These are phyloP conservation scores for Proisotoma minuta DNA, from an alignment of 2,888 invertebrate species.

Conservation along the genomic window DNA sequence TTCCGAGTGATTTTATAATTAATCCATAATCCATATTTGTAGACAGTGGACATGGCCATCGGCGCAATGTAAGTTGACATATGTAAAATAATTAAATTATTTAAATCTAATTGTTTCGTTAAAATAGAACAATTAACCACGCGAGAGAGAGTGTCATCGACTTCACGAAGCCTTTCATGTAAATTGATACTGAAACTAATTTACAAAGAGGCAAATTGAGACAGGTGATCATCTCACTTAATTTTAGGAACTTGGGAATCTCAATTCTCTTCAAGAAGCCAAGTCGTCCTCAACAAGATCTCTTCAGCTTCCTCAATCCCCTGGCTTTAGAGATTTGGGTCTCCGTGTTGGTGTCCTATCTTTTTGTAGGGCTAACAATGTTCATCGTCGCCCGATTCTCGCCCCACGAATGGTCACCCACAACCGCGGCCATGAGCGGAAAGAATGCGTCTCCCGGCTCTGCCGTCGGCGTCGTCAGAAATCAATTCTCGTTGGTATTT, in stretches of 20 bases:
- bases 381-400: slow-evolving; percentile 95
- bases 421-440: slow-evolving; percentile 55
- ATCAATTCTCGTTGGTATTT: slow-evolving; percentile 93
- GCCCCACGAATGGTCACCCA: slow-evolving; percentile 78
- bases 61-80: slow-evolving; percentile 53
- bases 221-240: no score
- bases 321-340: slow-evolving; percentile 95
- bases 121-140: slow-evolving; percentile 97
- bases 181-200: slow-evolving; percentile 8
- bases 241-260: slow-evolving; percentile 72
- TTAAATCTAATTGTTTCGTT: background rate
- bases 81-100: no score
- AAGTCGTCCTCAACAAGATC: slow-evolving; percentile 56
- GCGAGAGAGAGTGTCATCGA: slow-evolving; percentile 79
- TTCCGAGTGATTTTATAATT: slow-evolving; percentile 4
- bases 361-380: slow-evolving; percentile 58
- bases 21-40: slow-evolving; percentile 54
- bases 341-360: slow-evolving; percentile 67
- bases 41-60: slow-evolving; percentile 86
- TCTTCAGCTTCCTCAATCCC: slow-evolving; percentile 94
- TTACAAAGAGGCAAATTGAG: no score
- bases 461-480: slow-evolving; percentile 66
- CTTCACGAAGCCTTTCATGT: slow-evolving; percentile 96
- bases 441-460: slow-evolving; percentile 62
- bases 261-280: slow-evolving; percentile 80